These are phyloP conservation scores for Carcharodon carcharias DNA, from an alignment of 2,797 vertebrate genomes.

Conservation along the genomic window DNA sequence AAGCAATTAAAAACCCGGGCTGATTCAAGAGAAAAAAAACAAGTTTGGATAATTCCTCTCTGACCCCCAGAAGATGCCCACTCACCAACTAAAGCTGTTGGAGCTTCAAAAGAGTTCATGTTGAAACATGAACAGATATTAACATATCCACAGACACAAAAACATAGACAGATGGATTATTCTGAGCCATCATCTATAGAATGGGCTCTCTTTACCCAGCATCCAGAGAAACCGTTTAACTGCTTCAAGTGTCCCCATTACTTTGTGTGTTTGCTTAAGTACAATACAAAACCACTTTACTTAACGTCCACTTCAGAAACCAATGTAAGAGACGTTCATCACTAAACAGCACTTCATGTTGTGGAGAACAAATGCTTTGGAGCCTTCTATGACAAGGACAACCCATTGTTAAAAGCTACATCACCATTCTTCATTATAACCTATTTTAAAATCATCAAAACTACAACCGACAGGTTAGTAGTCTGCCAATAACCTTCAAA, in stretches of 20 bases:
- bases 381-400: background rate
- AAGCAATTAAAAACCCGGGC: background rate
- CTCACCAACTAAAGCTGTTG: background rate
- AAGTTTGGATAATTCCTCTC: background rate
- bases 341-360: background rate
- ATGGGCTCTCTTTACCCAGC: background rate
- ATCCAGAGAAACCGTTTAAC: background rate
- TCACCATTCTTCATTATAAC: background rate
- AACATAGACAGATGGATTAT: background rate
- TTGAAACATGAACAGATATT: background rate
- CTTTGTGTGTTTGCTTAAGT: background rate
- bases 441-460: slow-evolving; percentile 5
- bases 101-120: background rate
- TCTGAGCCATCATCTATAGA: background rate
- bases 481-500: background rate
- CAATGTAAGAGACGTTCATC: background rate
- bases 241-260: background rate
- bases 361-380: background rate
- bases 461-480: background rate
- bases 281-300: slow-evolving; percentile 12
- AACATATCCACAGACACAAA: background rate
- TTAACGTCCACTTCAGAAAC: background rate
- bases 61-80: background rate
- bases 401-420: background rate
- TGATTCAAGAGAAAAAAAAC: background rate